Evolutionary conservation across 1,140 invertebrate genomes (phyloP).

Genomic region (Ceratina australensis): DNA sequence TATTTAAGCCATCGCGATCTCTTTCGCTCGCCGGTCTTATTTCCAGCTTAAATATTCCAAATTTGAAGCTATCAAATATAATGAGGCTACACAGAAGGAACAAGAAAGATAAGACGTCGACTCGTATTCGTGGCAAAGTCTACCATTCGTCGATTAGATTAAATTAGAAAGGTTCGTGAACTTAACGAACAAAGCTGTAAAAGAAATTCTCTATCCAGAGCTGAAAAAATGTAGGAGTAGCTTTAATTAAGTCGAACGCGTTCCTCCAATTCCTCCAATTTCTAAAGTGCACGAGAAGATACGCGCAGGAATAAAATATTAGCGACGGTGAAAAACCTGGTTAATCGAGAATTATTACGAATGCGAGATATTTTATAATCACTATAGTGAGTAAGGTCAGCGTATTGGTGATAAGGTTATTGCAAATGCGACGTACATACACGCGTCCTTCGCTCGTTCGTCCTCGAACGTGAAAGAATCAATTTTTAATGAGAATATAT

Average conservation of each 20-base stretch:
- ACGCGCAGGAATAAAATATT: not conserved
- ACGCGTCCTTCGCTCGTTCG: slow-evolving; percentile 31
- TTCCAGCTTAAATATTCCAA: not conserved
- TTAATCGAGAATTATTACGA: slow-evolving; percentile 20
- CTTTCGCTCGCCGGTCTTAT: not conserved
- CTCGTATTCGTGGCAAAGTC: slow-evolving; percentile 32
- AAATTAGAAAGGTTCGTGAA: slow-evolving; percentile 35
- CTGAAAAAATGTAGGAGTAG: not conserved
- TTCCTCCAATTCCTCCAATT: too few species aligned
- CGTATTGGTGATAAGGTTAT: slow-evolving; percentile 36
- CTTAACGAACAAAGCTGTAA: slow-evolving; percentile 16
- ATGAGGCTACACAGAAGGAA: not conserved
- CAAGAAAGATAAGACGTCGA: slow-evolving; percentile 16
- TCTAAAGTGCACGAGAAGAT: too few species aligned
- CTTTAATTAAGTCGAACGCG: too few species aligned
- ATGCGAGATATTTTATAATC: slow-evolving; percentile 9
- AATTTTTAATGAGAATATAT: slow-evolving; percentile 36
- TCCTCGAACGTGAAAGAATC: slow-evolving; percentile 23
- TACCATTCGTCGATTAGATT: slow-evolving; percentile 36
- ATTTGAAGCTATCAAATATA: slow-evolving; percentile 16
- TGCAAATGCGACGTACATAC: slow-evolving; percentile 21
- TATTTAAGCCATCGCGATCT: not conserved
- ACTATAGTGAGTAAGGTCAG: slow-evolving; percentile 37
- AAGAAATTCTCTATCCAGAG: not conserved
- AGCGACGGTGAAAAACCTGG: not conserved